Base-by-base conservation (phyloP, 2,797 vertebrate genomes). In the Gorsachius magnificus region DNA sequence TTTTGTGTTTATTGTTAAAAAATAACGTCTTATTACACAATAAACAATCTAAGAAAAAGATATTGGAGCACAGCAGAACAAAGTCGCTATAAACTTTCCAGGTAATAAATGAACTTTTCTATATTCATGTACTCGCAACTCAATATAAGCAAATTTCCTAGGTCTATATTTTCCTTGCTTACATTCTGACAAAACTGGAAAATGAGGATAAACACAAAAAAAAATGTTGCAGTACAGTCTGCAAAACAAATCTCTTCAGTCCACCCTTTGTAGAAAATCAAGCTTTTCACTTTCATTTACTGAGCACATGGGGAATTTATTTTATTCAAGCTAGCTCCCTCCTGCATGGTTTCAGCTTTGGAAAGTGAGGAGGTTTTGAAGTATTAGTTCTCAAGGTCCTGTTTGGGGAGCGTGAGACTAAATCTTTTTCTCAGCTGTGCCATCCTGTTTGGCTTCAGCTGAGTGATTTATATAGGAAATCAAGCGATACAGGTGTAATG, bases 261-360 rank as follows among this genome's bases (percentile, higher is more conserved):
- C 21, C 25, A n/a, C 10, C 11, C 60, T 77, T 69, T 69, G 31
- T 16, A 56, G 36, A 84, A 22, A 84, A 64, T 13, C 29, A 45
- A 54, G 45, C 11, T 48, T 41, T 22, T 76, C 28, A 20, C 8
- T 70, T 25, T 48, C 50, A 2, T 81, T 93, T 87, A 29, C 41
- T 0, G 3, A 36, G n/a, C 3, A 14, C 7, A 5, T 6, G 19
- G 3, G 6, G 9, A 57, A 50, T 63, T 51, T 17, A 35, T 77
- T 89, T 96, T 61, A n/a, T 50, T 77, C 19, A 43, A 68, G 26
- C 19, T 18, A 57, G 11, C 35, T 72, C 24, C 16, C 11, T 77
- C 72, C 24, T 58, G 29, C 4, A 0, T 36, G 53, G 24, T 41
- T 88, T 82, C 56, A 57, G 15, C 45, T 83, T 58, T 57, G 45